A percentile compares a stretch with the other conserved stretches of the same genome.
Evolutionary conservation across 2,888 invertebrate genomes (phyloP).

Genomic region (Aradus depressus): DNA sequence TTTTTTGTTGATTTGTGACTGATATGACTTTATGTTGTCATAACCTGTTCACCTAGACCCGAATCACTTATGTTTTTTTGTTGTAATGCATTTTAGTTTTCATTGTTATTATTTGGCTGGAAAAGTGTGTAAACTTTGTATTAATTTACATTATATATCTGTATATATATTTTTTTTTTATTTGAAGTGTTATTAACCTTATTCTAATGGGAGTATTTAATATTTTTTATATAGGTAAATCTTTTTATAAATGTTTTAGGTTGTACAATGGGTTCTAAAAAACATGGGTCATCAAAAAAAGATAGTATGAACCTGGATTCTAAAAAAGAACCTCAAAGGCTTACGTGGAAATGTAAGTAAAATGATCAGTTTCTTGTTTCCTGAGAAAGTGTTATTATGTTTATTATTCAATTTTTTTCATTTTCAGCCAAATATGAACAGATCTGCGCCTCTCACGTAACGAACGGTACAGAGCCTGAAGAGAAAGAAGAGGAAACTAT

Average conservation of each 20-base stretch:
- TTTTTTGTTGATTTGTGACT: too few species aligned
- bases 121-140: too few species aligned
- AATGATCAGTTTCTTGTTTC: not conserved
- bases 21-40: too few species aligned
- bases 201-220: too few species aligned
- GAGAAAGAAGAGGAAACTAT: constrained; percentile 8
- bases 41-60: too few species aligned
- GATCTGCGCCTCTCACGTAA: constrained; percentile 29
- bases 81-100: too few species aligned
- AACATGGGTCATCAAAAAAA: constrained; percentile 16
- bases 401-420: not conserved
- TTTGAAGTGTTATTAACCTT: too few species aligned
- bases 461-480: constrained; percentile 18
- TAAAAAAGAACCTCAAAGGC: constrained; percentile 17
- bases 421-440: constrained; percentile 33
- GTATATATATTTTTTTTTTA: too few species aligned
- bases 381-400: not conserved
- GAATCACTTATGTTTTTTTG: too few species aligned
- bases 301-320: constrained; percentile 5
- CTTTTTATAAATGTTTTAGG: not conserved
- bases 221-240: not conserved
- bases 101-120: too few species aligned
- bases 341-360: constrained; percentile 26
- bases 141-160: too few species aligned
- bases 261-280: constrained; percentile 18